Conservation (phyloP, 2,888 invertebrate species). For the Thymelicus sylvestris region DNA sequence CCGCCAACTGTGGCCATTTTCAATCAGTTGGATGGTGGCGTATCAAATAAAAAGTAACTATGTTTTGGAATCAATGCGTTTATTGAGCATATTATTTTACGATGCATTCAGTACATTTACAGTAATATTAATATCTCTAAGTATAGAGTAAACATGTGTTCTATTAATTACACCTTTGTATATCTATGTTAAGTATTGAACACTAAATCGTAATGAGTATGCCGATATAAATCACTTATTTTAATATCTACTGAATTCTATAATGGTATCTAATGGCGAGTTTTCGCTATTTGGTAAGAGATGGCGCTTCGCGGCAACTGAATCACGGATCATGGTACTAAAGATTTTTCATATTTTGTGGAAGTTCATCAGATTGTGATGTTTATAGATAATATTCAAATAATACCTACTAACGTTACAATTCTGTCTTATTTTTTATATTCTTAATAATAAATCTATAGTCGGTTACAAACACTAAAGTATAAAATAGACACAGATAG, state of each 20-base stretch:
- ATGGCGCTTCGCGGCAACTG: not conserved
- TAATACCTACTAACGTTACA: too few relatives aligned
- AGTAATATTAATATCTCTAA: slow-evolving; percentile 30
- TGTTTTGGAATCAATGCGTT: slow-evolving; percentile 17
- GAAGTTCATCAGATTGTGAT: too few relatives aligned
- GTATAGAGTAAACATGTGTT: slow-evolving; percentile 40
- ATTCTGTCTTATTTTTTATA: not conserved
- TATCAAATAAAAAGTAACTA: not conserved
- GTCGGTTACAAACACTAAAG: slow-evolving; percentile 3
- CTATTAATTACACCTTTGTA: slow-evolving; percentile 14
- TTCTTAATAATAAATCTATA: slow-evolving; percentile 2
- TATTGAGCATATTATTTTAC: slow-evolving; percentile 39
- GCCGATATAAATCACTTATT: slow-evolving; percentile 1
- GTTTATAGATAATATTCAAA: too few relatives aligned
- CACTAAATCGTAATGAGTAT: slow-evolving; percentile 18
- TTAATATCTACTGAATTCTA: not conserved
- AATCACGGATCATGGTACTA: not conserved
- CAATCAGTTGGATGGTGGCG: not conserved
- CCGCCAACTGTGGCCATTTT: too few relatives aligned
- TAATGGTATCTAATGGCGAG: not conserved
- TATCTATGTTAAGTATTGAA: slow-evolving; percentile 9
- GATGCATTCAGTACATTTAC: slow-evolving; percentile 42
- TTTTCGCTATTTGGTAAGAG: slow-evolving; percentile 1
- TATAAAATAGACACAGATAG: slow-evolving; percentile 7
- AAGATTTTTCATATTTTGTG: too few relatives aligned